Conservation (phyloP, 2,888 invertebrate species). For the Lochmaea crataegi region DNA sequence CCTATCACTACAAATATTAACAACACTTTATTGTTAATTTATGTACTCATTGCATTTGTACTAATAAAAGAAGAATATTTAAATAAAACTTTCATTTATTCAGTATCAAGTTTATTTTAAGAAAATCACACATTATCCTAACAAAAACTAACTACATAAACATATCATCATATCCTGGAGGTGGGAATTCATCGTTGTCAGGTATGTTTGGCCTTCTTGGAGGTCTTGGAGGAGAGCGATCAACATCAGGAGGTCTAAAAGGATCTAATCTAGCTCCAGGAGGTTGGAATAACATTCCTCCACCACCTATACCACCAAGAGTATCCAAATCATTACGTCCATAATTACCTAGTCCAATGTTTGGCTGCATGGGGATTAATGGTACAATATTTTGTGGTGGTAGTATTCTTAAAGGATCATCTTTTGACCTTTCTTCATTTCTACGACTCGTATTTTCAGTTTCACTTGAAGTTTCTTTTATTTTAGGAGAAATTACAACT, state of each 20-base stretch:
- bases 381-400: conserved; percentile 1
- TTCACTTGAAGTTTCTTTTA: conserved; percentile 51
- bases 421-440: background rate
- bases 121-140: conserved; percentile 14
- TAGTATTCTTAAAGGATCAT: conserved; percentile 6
- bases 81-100: background rate
- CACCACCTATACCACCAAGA: conserved; percentile 69
- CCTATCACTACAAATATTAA: no score
- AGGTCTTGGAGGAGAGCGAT: conserved; percentile 64
- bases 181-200: conserved; percentile 80
- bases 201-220: conserved; percentile 65
- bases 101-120: background rate
- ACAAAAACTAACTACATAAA: conserved; percentile 66
- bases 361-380: background rate
- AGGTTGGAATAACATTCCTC: conserved; percentile 84
- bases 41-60: no score
- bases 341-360: conserved; percentile 47
- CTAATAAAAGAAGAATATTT: background rate
- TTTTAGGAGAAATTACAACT: conserved; percentile 62
- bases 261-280: conserved; percentile 90
- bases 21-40: no score
- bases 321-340: conserved; percentile 86
- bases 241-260: conserved; percentile 74
- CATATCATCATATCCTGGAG: conserved; percentile 81
- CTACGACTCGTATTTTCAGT: conserved; percentile 43